Base-by-base conservation (phyloP, 2,113 vertebrate species). In the Cheirogaleus medius region DNA sequence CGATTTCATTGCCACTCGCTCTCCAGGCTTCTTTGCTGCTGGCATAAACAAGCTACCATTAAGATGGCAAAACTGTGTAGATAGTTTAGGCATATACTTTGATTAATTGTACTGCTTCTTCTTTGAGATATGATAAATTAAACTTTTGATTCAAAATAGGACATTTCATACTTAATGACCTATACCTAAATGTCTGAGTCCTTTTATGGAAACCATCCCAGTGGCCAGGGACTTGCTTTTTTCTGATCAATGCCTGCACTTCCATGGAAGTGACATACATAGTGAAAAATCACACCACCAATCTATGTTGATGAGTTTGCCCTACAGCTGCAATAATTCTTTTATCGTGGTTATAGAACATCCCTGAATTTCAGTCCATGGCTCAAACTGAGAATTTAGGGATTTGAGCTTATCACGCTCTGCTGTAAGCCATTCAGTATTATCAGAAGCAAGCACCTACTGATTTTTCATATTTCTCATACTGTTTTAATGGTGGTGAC, bases 381-480 rank as follows among this genome's bases (percentile, higher is more conserved):
- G n/a, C 71, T 88, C 49, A 87, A 66, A 81, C 1, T 91, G 64
- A 96, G 90, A 95, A 94, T 66, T 88, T 66, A 80, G 42, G 54
- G 32, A 73, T 56, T 42, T 81, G 21, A 29, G 14, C 18, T 94
- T 68, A 68, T 95, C 20, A 1, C 39, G 85, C 11, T 9, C 81
- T 42, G 52, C 44, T 60, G 74, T 86, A 93, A 77, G 18, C 90
- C 73, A 44, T 44, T 93, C 47, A 73, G 0, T 78, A 14, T 91
- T 88, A 91, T 66, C 86, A 74, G 77, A 94, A 81, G 82, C 6
- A 88, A 23, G 44, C 47, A 71, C 8, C 5, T n/a, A 90, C 60
- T 5, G 37, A 32, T 66, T 95, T 82, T 77, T 93, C 37, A 8
- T 60, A 71, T 66, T 47, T 80, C 77, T 66, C 66, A 29, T 47